Conservation (phyloP, 2,888 invertebrate species). For the Gasteruption jaculator region DNA sequence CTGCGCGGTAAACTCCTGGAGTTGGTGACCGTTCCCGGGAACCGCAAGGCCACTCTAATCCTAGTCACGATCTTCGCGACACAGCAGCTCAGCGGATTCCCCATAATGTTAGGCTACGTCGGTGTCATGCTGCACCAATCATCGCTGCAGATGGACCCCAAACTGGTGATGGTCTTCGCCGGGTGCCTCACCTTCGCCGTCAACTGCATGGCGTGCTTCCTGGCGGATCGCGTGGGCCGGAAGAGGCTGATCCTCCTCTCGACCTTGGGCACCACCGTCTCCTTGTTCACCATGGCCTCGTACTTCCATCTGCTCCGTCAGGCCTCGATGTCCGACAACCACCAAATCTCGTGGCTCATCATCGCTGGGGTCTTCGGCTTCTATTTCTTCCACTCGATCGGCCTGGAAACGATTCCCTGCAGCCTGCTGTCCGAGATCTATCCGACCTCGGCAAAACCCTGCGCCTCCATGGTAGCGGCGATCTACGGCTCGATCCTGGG, state of each 20-base stretch:
- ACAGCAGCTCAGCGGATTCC: constrained; percentile 21
- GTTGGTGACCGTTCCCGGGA: constrained; percentile 7
- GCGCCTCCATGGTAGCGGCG: constrained; percentile 18
- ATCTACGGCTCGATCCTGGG: constrained; percentile 18
- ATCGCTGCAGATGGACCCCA: not conserved
- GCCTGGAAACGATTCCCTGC: constrained; percentile 20
- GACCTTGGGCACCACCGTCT: constrained; percentile 3
- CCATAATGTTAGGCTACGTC: constrained; percentile 12
- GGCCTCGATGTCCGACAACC: not conserved
- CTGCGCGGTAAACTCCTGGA: constrained; percentile 11
- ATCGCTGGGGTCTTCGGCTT: constrained; percentile 9
- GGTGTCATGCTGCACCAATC: constrained; percentile 3
- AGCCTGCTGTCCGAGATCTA: constrained; percentile 25
- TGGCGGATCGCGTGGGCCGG: constrained; percentile 22
- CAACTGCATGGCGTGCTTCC: not conserved
- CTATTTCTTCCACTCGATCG: constrained; percentile 7
- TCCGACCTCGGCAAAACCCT: constrained; percentile 20
- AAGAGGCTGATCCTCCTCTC: constrained; percentile 18
- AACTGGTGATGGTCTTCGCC: constrained; percentile 12
- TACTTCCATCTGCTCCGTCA: constrained; percentile 13
- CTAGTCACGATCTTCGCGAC: constrained; percentile 14
- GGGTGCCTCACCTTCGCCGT: constrained; percentile 2
- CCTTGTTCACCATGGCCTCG: constrained; percentile 3
- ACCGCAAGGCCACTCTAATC: constrained; percentile 15
- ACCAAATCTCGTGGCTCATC: constrained; percentile 7